Conservation (phyloP, 2,113 vertebrate species). For the Podilymbus podiceps region DNA sequence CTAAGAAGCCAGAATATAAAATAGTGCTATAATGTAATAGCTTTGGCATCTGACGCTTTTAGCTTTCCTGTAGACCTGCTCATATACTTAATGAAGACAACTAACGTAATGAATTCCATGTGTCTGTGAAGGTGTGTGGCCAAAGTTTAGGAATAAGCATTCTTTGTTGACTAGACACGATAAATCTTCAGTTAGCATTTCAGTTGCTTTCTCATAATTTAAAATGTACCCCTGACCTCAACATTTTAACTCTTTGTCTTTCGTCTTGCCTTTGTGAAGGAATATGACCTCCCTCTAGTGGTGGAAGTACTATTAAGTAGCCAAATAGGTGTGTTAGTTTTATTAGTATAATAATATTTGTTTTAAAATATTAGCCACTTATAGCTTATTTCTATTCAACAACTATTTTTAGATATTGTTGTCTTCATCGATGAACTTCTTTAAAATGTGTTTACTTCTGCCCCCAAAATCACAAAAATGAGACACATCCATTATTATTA, state of each 20-base stretch:
- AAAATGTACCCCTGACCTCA: neutral
- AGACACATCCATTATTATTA: neutral
- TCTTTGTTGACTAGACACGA: neutral
- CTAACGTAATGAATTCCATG: neutral
- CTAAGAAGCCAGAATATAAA: neutral
- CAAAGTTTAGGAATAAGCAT: neutral
- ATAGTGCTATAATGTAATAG: neutral
- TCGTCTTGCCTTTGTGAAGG: neutral
- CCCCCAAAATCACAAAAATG: neutral
- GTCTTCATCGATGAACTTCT: neutral
- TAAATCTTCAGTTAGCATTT: neutral
- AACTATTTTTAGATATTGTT: neutral
- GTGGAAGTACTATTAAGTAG: neutral
- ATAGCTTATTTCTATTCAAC: neutral
- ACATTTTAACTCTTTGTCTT: neutral
- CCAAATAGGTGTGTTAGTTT: neutral
- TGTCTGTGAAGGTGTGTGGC: neutral
- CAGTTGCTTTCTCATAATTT: neutral
- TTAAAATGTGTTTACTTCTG: neutral
- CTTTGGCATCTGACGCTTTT: neutral
- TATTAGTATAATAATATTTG: neutral
- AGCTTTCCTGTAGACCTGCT: constrained; percentile 1
- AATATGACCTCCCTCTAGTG: constrained; percentile 39
- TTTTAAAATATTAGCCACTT: neutral
- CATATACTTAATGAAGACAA: neutral